A percentile compares a stretch with the other conserved stretches of the same genome.
Evolutionary conservation across 2,113 vertebrate genomes (phyloP).

Genomic region (Pterocles burchelli): DNA sequence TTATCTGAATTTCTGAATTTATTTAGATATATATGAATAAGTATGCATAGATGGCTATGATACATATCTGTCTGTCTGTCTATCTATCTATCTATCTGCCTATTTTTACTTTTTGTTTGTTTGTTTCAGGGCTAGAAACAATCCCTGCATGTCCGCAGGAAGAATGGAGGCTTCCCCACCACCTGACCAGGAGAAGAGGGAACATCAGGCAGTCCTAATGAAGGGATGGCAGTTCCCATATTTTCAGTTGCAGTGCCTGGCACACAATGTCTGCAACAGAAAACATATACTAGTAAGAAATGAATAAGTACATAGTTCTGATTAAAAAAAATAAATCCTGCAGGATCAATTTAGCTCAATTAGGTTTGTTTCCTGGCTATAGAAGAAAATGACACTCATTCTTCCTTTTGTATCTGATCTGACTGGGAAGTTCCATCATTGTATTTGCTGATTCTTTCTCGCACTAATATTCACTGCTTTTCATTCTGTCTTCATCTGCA

Average conservation of each 20-base stretch:
- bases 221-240: not conserved
- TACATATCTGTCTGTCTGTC: not conserved
- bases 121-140: not conserved
- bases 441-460: not conserved
- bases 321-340: not conserved
- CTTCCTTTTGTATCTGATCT: not conserved
- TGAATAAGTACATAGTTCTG: not conserved
- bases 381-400: not conserved
- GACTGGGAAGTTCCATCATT: not conserved
- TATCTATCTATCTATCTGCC: not conserved
- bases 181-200: not conserved
- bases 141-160: not conserved
- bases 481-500: not conserved
- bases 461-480: not conserved
- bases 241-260: not conserved
- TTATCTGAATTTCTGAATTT: not conserved
- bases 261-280: accelerated
- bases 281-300: not conserved
- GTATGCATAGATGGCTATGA: accelerated
- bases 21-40: not conserved
- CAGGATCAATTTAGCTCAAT: not conserved
- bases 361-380: not conserved
- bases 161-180: not conserved
- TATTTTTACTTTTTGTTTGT: not conserved
- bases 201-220: not conserved